phyloP scores from a whole-genome alignment of 1,140 invertebrate species.

The Aporrectodea caliginosa region DNA sequence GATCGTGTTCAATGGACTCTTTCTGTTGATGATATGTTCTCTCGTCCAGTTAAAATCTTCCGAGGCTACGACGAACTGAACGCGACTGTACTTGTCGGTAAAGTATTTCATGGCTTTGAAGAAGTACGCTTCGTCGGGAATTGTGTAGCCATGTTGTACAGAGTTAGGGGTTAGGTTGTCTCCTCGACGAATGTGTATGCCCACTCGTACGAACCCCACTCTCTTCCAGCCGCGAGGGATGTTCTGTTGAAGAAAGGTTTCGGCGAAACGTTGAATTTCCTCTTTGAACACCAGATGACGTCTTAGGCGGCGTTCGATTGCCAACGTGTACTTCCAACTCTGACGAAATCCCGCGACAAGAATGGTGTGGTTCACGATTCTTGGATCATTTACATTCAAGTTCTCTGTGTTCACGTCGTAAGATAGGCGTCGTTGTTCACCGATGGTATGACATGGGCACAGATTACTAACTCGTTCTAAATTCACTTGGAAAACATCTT shows the following conservation, averaged over 20 bases:
- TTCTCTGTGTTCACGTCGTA: no score
- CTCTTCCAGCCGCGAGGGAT: not conserved
- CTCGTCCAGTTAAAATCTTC: constrained; percentile 23
- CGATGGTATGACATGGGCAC: no score
- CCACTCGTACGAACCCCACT: not conserved
- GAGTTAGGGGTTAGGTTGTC: not conserved
- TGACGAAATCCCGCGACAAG: not conserved
- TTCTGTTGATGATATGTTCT: constrained; percentile 12
- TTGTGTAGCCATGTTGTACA: constrained; percentile 17
- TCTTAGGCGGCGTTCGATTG: not conserved
- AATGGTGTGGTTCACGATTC: no score
- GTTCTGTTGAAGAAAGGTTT: constrained; percentile 9
- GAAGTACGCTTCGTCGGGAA: constrained; percentile 14
- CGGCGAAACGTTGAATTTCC: not conserved
- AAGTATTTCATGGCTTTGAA: constrained; percentile 20
- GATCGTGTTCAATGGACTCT: not conserved
- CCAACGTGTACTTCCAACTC: not conserved
- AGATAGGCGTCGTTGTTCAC: no score
- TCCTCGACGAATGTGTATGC: not conserved
- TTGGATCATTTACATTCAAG: no score
- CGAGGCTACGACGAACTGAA: constrained; percentile 26
- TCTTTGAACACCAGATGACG: not conserved
- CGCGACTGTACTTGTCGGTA: not conserved
- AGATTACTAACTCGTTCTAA: no score
- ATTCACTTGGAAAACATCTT: no score